phyloP scores from a whole-genome alignment of 2,113 vertebrate species.

The Phoenicopterus ruber region DNA sequence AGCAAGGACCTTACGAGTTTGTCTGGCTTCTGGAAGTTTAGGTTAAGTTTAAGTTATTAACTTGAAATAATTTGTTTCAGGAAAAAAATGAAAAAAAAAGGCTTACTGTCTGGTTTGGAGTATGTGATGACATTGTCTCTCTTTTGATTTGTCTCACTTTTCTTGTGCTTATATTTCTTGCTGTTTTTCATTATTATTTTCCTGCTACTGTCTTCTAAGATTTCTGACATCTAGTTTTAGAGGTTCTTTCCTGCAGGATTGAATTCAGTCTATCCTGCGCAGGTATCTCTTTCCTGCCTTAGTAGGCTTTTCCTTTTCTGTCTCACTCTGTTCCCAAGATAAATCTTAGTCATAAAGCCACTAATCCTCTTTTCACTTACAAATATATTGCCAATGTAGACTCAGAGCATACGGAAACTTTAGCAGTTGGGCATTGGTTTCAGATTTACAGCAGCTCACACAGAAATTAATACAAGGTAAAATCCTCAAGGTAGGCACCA shows the following conservation, averaged over 20 bases:
- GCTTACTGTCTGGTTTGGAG: background rate
- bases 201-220: background rate
- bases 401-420: background rate
- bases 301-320: background rate
- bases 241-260: background rate
- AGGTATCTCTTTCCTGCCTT: background rate
- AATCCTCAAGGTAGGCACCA: background rate
- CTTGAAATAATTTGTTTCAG: background rate
- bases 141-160: background rate
- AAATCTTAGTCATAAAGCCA: background rate
- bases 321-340: background rate
- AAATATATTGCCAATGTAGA: background rate
- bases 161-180: background rate
- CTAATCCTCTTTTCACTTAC: background rate
- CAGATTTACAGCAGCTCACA: background rate
- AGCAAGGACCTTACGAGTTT: background rate
- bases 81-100: background rate
- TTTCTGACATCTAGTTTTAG: background rate
- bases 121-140: background rate
- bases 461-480: background rate
- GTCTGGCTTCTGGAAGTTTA: background rate
- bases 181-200: background rate
- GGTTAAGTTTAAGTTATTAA: background rate
- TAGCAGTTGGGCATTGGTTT: background rate
- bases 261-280: background rate